These are phyloP conservation scores for Bombus sylvicola DNA, from an alignment of 1,140 invertebrate species.

Conservation along the genomic window DNA sequence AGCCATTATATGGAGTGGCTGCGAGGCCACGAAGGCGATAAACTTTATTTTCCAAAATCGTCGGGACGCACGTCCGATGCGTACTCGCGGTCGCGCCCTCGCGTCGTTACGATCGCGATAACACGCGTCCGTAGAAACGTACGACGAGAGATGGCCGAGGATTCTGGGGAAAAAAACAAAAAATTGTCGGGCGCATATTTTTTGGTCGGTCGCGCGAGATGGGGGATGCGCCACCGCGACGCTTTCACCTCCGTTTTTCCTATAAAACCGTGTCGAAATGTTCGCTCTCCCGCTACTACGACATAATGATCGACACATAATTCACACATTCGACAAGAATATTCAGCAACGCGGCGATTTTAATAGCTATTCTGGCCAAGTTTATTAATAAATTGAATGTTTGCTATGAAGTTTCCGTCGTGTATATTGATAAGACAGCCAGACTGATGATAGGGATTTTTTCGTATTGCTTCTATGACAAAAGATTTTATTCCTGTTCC, in stretches of 20 bases:
- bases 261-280: constrained; percentile 55
- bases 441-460: not conserved
- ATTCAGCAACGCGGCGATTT: not conserved
- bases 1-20: constrained; percentile 58
- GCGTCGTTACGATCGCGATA: constrained; percentile 67
- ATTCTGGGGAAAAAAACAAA: constrained; percentile 51
- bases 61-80: constrained; percentile 50
- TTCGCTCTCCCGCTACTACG: constrained; percentile 12
- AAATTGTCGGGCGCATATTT: constrained; percentile 57
- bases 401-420: not conserved
- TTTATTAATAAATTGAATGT: constrained; percentile 8
- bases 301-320: constrained; percentile 45
- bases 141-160: constrained; percentile 59
- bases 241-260: constrained; percentile 14
- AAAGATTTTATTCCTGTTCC: not conserved
- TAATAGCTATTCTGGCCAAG: not conserved
- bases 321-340: constrained; percentile 41
- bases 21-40: constrained; percentile 63
- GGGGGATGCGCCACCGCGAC: constrained; percentile 4
- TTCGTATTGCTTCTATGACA: not conserved
- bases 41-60: constrained; percentile 71
- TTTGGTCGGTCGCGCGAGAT: constrained; percentile 17
- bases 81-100: constrained; percentile 21
- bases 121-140: constrained; percentile 66
- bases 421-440: not conserved